Conservation (phyloP, 1,140 invertebrate species). For the Spodoptera litura region DNA sequence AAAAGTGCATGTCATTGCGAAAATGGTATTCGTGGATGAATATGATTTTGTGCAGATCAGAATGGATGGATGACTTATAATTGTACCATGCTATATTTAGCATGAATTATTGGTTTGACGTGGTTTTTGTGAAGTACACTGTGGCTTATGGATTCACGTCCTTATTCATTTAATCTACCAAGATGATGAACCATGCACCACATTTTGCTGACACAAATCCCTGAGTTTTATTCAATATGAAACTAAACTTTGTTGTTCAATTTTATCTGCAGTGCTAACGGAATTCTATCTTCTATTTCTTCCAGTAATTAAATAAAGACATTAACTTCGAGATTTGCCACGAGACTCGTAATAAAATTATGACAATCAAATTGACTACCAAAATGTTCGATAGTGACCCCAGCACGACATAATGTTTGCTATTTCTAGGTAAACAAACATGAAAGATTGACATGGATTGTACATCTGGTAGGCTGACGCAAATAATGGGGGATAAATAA, state of each 20-base stretch:
- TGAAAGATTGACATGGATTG: slow-evolving; percentile 81
- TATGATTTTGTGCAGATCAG: slow-evolving; percentile 79
- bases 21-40: slow-evolving; percentile 83
- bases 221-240: background rate
- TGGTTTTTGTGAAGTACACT: slow-evolving; percentile 64
- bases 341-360: slow-evolving; percentile 73
- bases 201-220: slow-evolving; percentile 1
- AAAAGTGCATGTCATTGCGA: slow-evolving; percentile 84
- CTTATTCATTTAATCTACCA: slow-evolving; percentile 44
- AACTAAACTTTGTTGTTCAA: background rate
- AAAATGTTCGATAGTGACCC: slow-evolving; percentile 76
- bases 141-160: slow-evolving; percentile 38
- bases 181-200: slow-evolving; percentile 32
- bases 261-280: background rate
- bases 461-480: slow-evolving; percentile 82
- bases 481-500: slow-evolving; percentile 83
- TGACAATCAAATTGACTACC: slow-evolving; percentile 75
- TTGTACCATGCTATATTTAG: slow-evolving; percentile 82
- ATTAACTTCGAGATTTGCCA: slow-evolving; percentile 55
- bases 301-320: slow-evolving; percentile 30
- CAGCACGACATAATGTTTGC: slow-evolving; percentile 74
- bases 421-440: slow-evolving; percentile 84
- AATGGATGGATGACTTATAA: slow-evolving; percentile 85
- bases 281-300: slow-evolving; percentile 24
- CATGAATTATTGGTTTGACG: slow-evolving; percentile 84